A percentile compares a stretch with the other conserved stretches of the same genome.
Conservation (phyloP, 2,113 vertebrate species). For the Galemys pyrenaicus region DNA sequence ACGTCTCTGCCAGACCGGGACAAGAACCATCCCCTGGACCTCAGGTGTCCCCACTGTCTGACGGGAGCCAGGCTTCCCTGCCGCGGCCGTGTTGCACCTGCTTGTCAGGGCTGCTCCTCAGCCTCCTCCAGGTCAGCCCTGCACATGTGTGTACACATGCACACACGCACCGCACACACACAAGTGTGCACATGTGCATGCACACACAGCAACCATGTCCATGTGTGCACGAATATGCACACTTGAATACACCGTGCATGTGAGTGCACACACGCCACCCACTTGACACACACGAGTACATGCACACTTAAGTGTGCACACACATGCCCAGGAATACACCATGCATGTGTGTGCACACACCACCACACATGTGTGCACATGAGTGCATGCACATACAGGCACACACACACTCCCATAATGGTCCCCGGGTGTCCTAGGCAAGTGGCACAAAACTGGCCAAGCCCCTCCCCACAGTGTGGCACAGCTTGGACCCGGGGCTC, state of each 20-base stretch:
- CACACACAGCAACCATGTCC: too few species aligned
- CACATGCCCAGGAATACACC: background rate
- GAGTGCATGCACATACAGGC: background rate
- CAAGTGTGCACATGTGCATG: too few species aligned
- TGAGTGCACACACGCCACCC: too few species aligned
- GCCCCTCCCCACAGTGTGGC: fast-evolving
- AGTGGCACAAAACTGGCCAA: background rate
- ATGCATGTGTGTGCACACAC: too few species aligned
- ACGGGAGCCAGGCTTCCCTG: too few species aligned
- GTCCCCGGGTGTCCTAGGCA: background rate
- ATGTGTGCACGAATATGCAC: too few species aligned
- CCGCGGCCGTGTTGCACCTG: background rate
- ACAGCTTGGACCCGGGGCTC: background rate
- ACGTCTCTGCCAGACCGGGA: background rate
- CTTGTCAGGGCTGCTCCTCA: background rate
- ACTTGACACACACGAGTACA: too few species aligned
- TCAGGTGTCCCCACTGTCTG: too few species aligned
- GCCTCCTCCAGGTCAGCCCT: background rate
- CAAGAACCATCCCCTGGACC: background rate
- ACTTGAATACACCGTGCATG: too few species aligned
- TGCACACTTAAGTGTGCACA: background rate
- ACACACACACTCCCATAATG: background rate
- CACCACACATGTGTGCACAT: background rate
- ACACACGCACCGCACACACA: background rate
- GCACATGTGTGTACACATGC: background rate